Evolutionary conservation across 2,888 invertebrate species (phyloP), one percentile per base, ranked within the genome.

Genomic region (Stenodema calcarata): DNA sequence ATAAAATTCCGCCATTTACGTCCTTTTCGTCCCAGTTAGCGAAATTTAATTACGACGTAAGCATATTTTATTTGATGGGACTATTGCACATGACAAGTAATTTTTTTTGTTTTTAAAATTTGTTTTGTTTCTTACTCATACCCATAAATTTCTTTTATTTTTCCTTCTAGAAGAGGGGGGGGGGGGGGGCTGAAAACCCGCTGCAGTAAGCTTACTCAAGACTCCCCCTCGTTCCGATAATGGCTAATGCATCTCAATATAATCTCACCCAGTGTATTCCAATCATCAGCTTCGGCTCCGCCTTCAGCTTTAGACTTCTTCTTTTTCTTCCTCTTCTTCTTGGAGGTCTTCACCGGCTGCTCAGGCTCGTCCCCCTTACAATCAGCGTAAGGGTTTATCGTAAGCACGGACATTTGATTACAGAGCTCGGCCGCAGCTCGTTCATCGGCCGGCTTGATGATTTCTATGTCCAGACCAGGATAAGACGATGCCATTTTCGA

Each of bases 391-490:
- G 88, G 88, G 70, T 87, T 87, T 11, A 88, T 88, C 6, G 88
- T 87, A 16, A 88, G 83, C 7, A 88, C 86, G 11, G 87, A 86
- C 88, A 88, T 88, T 44, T 87, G 87, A 70, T 86, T 79, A 41
- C 69, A 84, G 16, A 87, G 86, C 23, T 87, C 84, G 12, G 78
- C 27, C n/a, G 87, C 70, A 27, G 69, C 78, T 27, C 83, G 80
- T 6, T 84, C 42, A 27, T 86, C 70, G 27, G 80, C 30, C 16
- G 83, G 41, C 69, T 85, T 87, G 54, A 88, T 86, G 2, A 87
- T 86, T 47, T 88, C 86, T 11, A 88, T 88, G 83, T 88, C 88
- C 28, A 88, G 50, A 9, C 88, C 88, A 35, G 88, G 88, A 42
- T 88, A 88, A 14, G 86, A 44, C 9, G 86, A 28, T n/a, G 85